Evolutionary conservation across 2,888 invertebrate genomes (phyloP).

Genomic region (Conops quadrifasciatus): DNA sequence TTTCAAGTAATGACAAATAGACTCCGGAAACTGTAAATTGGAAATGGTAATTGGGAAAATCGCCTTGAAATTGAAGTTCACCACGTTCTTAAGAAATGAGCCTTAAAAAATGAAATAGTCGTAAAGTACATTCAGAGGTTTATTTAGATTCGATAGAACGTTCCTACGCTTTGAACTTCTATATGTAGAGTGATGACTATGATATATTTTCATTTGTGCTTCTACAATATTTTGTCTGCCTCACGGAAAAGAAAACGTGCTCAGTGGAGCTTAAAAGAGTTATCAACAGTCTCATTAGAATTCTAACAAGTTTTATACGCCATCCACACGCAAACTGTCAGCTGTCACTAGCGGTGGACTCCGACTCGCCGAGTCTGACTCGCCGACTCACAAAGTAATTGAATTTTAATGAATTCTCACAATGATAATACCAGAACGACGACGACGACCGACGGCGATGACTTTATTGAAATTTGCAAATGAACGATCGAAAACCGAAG

Average conservation of each 20-base stretch:
- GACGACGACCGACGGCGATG: background rate
- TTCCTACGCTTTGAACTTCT: too few relatives aligned
- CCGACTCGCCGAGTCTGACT: background rate
- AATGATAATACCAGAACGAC: conserved; percentile 1
- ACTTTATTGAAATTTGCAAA: conserved; percentile 28
- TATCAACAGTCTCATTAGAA: background rate
- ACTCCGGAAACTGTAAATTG: too few relatives aligned
- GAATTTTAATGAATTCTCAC: conserved; percentile 28
- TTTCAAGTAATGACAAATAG: too few relatives aligned
- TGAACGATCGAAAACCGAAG: conserved; percentile 30
- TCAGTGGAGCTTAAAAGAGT: background rate
- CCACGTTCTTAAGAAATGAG: too few relatives aligned
- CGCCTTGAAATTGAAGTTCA: too few relatives aligned
- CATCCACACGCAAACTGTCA: conserved; percentile 15
- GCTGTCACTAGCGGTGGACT: conserved; percentile 8
- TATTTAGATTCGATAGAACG: too few relatives aligned
- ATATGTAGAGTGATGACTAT: too few relatives aligned
- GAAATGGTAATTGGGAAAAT: too few relatives aligned
- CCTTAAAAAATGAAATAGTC: too few relatives aligned
- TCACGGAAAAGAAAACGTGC: background rate
- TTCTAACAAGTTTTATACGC: conserved; percentile 15
- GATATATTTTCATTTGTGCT: too few relatives aligned
- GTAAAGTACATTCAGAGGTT: too few relatives aligned
- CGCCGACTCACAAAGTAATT: background rate
- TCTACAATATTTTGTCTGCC: too few relatives aligned